Evolutionary conservation across 2,113 vertebrate species (phyloP), one percentile per base, ranked within the genome.

Genomic region (Nerophis lumbriciformis): DNA sequence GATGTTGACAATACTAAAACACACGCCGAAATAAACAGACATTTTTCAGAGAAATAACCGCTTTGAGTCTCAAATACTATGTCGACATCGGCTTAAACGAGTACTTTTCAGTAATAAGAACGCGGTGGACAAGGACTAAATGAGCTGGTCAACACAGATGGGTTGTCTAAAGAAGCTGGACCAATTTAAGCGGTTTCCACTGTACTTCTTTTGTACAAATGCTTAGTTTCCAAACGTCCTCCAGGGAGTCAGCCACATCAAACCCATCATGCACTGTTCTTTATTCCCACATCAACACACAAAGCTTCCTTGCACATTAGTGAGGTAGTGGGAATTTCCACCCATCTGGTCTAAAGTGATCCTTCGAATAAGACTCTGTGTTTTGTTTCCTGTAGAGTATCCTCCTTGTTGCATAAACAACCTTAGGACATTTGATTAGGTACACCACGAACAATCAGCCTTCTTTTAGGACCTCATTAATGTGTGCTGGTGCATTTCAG

Each of bases 231-330:
- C 36, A 14, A 54, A 54, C 6, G 14, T 54, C 53, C 35, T 19
- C 9, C 42, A 9, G 42, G 42, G 42, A 11, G 2, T 45, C 42
- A 45, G 42, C 42, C 42, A 45, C 42, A 45, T 36, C 71, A 66
- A 71, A 56, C 35, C 39, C 15, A 49, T 39, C 21, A 60, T 61
- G 57, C 39, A 72, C 52, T 47, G 37, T 63, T 44, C 48, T 65
- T 60, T 57, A 57, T 61, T 69, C 61, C 73, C 75, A 80, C 78
- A 82, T 75, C 53, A 72, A 64, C 71, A 65, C 61, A 75, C 51
- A 77, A 56, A 66, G 69, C 54, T 65, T 51, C 36, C 72, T 75
- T 45, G 65, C 70, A 72, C 28, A 28, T 28, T 53, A 38, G 35
- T 69, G 64, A 68, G 74, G 54, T 47, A 66, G 10, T 55, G 63